These are phyloP conservation scores for Oceanodroma tethys DNA, from an alignment of 2,113 vertebrate genomes.

Conservation along the genomic window DNA sequence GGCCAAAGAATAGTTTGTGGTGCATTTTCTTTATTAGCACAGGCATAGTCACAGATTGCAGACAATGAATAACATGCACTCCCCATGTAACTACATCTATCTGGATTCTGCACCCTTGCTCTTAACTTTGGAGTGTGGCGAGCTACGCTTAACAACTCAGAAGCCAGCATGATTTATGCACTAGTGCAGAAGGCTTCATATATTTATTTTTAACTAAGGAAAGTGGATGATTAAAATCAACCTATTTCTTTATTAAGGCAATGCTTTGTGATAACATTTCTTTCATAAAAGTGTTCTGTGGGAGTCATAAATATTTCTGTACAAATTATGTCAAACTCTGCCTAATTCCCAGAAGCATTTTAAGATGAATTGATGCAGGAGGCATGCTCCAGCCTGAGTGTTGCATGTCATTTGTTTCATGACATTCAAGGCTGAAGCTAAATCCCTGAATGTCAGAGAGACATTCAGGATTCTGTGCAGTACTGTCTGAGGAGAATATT, in stretches of 20 bases:
- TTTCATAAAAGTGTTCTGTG: background rate
- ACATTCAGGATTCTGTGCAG: constrained; percentile 21
- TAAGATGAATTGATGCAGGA: constrained; percentile 1
- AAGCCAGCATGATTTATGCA: background rate
- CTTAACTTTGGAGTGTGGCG: background rate
- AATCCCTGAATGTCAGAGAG: constrained; percentile 48
- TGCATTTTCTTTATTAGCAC: background rate
- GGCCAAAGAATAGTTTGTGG: background rate
- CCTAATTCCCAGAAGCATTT: constrained; percentile 22
- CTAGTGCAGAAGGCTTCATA: background rate
- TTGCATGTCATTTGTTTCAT: background rate
- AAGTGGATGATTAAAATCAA: background rate
- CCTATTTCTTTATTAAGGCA: constrained; percentile 38
- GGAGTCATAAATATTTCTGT: background rate
- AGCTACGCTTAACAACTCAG: background rate
- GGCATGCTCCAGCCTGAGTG: background rate
- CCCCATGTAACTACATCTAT: background rate
- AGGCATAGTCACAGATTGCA: background rate
- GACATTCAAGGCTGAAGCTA: constrained; percentile 28
- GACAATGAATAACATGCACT: background rate
- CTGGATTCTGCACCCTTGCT: constrained; percentile 11
- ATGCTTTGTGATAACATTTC: constrained; percentile 37
- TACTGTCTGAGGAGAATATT: constrained; percentile 27
- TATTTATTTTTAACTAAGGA: constrained; percentile 24
- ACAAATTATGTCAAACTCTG: constrained; percentile 8